Evolutionary conservation across 2,888 invertebrate species (phyloP), one percentile per base, ranked within the genome.

Genomic region (Drosophila antonietae): DNA sequence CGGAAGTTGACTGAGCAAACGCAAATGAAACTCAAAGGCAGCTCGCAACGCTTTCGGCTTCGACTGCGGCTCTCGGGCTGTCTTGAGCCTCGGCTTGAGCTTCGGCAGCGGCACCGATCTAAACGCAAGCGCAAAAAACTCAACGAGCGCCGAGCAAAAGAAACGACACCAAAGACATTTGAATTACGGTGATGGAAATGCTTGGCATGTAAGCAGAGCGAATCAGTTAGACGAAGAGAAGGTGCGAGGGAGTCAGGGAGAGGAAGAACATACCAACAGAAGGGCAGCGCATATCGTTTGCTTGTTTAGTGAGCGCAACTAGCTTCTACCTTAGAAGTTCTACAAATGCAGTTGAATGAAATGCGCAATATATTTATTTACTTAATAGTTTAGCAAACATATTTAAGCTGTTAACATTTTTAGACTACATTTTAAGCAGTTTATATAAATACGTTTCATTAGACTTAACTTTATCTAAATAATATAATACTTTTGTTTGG

Each of bases 1-100:
- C 90, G 86, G 88, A 92, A 91, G 88, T 91, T 81, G 90, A 92
- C 92, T 92, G 84, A 92, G 79, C 86, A 78, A 82, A 70, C 73
- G 69, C 69, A 60, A 71, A 79, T 58, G 73, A 49, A 80, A 41
- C 41, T 7, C 41, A 41, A 68, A 76, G 55, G 53, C 64, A 61
- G 58, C 59, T 41, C 71, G 28, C 47, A 68, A 31, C 59, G 56
- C 49, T 61, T 62, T 63, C 52, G 44, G 41, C 76, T 71, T 78
- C 60, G 68, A 47, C n/a, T 6, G 28, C 41, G n/a, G 55, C 41
- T 37, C 53, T 46, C 37, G 47, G 60, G 49, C 49, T 47, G 51
- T 62, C 59, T 73, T 68, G 39, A 52, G 66, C 44, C 56, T 66
- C 68, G 62, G 61, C 52, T 61, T 64, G 49, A 57, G 37, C 44